Conservation (phyloP, 2,888 invertebrate species). For the Acleris sparsana region DNA sequence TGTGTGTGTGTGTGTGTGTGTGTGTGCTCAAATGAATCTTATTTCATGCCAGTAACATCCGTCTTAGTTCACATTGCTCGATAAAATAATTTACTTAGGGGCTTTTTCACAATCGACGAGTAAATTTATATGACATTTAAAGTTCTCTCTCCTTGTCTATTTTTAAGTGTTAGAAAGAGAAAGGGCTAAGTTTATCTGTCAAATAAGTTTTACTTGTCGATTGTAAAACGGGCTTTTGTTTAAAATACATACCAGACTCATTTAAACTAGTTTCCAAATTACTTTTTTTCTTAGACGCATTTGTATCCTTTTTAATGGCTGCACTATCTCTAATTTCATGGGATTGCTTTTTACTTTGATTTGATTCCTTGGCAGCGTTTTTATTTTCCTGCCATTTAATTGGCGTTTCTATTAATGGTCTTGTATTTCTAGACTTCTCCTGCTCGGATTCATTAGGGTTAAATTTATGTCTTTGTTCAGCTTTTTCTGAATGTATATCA, state of each 20-base stretch:
- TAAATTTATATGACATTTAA: too few relatives aligned
- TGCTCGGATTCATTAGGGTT: neutral
- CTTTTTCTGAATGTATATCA: neutral
- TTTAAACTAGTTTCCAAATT: constrained; percentile 64
- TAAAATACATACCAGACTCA: constrained; percentile 71
- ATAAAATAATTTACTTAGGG: too few relatives aligned
- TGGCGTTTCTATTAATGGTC: constrained; percentile 22
- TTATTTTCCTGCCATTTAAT: constrained; percentile 38
- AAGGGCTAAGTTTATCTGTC: too few relatives aligned
- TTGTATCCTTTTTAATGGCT: constrained; percentile 38
- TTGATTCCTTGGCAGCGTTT: constrained; percentile 21
- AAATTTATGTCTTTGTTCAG: constrained; percentile 4
- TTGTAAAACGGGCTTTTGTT: too few relatives aligned
- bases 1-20: too few relatives aligned
- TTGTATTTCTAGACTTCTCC: constrained; percentile 25
- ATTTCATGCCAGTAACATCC: too few relatives aligned
- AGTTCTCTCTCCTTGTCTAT: too few relatives aligned
- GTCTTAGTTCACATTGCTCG: too few relatives aligned
- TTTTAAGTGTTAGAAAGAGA: too few relatives aligned
- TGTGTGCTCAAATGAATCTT: too few relatives aligned
- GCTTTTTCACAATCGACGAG: too few relatives aligned
- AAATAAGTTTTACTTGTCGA: too few relatives aligned
- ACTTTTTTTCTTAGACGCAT: constrained; percentile 46
- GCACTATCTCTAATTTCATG: constrained; percentile 49
- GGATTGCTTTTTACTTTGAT: constrained; percentile 44